Percentiles rank a stretch among this genome's conserved stretches.
phyloP scores from a whole-genome alignment of 2,888 invertebrate species.

The Drosophila siamana region DNA sequence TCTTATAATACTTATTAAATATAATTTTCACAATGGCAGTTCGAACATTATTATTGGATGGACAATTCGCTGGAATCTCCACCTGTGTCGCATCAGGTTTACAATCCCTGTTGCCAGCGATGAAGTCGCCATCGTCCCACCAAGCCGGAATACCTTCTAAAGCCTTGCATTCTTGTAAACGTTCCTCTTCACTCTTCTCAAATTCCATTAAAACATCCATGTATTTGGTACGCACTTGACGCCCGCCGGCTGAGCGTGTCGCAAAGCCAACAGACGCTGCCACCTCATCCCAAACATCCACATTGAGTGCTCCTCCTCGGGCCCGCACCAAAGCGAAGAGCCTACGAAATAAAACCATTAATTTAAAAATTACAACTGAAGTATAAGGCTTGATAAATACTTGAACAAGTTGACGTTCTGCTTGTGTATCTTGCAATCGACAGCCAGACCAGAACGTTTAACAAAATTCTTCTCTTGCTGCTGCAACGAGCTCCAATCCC shows the following conservation, averaged over 20 bases:
- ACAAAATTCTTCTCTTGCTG: constrained; percentile 44
- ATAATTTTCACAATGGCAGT: constrained; percentile 41
- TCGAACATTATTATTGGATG: constrained; percentile 4
- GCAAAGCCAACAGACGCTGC: constrained; percentile 38
- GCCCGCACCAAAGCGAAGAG: constrained; percentile 36
- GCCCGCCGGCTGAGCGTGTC: constrained; percentile 12
- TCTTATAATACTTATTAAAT: constrained; percentile 43
- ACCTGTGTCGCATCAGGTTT: not conserved
- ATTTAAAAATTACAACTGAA: not conserved
- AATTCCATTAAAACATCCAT: constrained; percentile 37
- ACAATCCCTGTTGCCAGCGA: constrained; percentile 1
- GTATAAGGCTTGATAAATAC: constrained; percentile 26
- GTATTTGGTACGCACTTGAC: constrained; percentile 31
- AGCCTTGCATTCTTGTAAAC: constrained; percentile 17
- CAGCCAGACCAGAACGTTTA: constrained; percentile 25
- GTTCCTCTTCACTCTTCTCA: constrained; percentile 35
- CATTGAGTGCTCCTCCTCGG: constrained; percentile 40
- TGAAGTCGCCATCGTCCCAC: constrained; percentile 50
- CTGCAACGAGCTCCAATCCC: constrained; percentile 44
- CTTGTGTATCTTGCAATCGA: constrained; percentile 23
- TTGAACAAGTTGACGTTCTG: constrained; percentile 40
- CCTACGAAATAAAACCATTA: constrained; percentile 2
- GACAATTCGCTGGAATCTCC: not conserved
- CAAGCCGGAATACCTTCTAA: constrained; percentile 28
- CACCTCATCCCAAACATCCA: constrained; percentile 46